These are phyloP conservation scores for Sinopyrophorus schimmeli DNA, from an alignment of 2,888 invertebrate species.

Conservation along the genomic window DNA sequence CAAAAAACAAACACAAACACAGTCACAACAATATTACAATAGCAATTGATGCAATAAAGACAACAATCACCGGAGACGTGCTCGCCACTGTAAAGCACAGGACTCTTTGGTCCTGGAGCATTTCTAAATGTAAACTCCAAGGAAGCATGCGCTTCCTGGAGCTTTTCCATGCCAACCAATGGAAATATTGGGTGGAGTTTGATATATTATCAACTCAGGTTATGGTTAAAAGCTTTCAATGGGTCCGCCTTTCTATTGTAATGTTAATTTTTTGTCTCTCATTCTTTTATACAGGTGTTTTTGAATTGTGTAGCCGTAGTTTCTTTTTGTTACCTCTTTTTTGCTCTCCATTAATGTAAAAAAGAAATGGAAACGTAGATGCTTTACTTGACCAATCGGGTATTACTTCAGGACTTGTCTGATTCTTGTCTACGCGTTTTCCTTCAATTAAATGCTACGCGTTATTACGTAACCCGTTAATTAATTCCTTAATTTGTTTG, in stretches of 20 bases:
- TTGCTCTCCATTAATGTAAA: conserved; percentile 3
- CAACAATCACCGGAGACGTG: conserved; percentile 43
- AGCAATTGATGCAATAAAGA: conserved; percentile 26
- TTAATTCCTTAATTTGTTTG: too few relatives aligned
- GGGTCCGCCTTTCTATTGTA: conserved; percentile 53
- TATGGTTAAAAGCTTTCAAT: conserved; percentile 51
- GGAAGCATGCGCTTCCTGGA: conserved; percentile 45
- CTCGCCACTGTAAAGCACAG: conserved; percentile 50
- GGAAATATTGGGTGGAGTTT: conserved; percentile 46
- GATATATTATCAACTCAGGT: conserved; percentile 51
- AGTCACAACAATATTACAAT: conserved; percentile 29
- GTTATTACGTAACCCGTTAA: too few relatives aligned
- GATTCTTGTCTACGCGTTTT: too few relatives aligned
- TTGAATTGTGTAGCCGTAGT: conserved; percentile 46
- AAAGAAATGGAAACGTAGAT: conserved; percentile 4
- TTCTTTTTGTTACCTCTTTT: conserved; percentile 20
- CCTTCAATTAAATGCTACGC: too few relatives aligned
- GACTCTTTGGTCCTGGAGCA: conserved; percentile 46
- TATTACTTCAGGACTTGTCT: too few relatives aligned
- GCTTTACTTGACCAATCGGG: conserved; percentile 2
- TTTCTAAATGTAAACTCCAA: conserved; percentile 29
- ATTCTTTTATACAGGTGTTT: conserved; percentile 56
- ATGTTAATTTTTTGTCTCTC: conserved; percentile 57
- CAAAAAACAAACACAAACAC: conserved; percentile 30
- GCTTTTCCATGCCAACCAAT: conserved; percentile 46